phyloP scores from a whole-genome alignment of 1,140 invertebrate genomes.

The Acromyrmex heyeri region DNA sequence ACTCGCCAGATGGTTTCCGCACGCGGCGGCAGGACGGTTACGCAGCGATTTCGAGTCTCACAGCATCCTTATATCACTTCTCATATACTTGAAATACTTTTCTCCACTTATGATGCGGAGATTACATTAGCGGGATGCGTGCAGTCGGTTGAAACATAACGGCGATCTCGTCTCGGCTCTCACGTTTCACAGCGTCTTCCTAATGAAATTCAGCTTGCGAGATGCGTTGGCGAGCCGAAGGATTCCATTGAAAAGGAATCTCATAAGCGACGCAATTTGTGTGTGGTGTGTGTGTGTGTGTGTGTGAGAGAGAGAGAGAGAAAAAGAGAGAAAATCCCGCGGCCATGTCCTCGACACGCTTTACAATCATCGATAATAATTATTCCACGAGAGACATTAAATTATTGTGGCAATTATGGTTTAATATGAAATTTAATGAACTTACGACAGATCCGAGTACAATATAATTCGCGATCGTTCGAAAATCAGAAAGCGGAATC shows the following conservation, averaged over 20 bases:
- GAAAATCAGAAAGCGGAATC: conserved; percentile 16
- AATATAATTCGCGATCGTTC: conserved; percentile 27
- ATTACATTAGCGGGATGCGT: conserved; percentile 51
- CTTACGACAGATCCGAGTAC: not conserved
- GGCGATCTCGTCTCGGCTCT: conserved; percentile 43
- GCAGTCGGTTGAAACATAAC: conserved; percentile 39
- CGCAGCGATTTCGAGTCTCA: conserved; percentile 50
- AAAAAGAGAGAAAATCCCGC: conserved; percentile 56
- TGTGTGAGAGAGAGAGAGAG: not conserved
- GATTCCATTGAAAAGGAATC: conserved; percentile 67
- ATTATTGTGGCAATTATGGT: not conserved
- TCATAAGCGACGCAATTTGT: conserved; percentile 19
- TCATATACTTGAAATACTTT: conserved; percentile 60
- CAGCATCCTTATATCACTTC: conserved; percentile 55
- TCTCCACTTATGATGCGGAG: conserved; percentile 44
- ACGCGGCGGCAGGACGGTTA: conserved; percentile 38
- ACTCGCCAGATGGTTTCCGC: conserved; percentile 59
- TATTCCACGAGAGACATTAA: conserved; percentile 32
- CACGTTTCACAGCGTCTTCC: conserved; percentile 30
- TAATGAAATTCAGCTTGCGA: conserved; percentile 55
- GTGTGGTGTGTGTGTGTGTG: too few species aligned
- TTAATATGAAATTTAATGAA: conserved; percentile 1
- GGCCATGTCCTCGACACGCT: conserved; percentile 81
- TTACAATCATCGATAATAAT: conserved; percentile 70
- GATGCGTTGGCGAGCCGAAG: conserved; percentile 48